Evolutionary conservation across 2,797 vertebrate genomes (phyloP).

Genomic region (Cossypha caffra): DNA sequence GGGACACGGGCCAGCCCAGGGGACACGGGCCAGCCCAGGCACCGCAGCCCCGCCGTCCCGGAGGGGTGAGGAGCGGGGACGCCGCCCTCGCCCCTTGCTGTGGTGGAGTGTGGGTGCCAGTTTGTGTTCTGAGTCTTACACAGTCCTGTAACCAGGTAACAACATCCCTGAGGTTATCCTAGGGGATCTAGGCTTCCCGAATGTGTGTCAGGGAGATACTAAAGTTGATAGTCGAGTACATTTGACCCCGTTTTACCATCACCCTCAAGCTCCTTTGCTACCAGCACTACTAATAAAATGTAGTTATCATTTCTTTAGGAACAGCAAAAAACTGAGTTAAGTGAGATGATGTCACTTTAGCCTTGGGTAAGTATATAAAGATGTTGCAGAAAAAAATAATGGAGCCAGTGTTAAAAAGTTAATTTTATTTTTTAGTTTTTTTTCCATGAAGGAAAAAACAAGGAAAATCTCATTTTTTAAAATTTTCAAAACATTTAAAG

Average conservation of each 20-base stretch:
- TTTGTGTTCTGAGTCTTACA: neutral
- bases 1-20: too few species aligned
- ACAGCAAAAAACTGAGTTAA: neutral
- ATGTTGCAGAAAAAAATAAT: neutral
- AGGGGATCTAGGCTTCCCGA: neutral
- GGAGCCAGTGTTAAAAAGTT: neutral
- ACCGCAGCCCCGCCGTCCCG: neutral
- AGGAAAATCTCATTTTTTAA: fast-evolving
- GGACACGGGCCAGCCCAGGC: neutral
- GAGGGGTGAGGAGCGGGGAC: neutral
- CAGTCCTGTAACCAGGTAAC: fast-evolving
- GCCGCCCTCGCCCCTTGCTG: neutral
- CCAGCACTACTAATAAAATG: fast-evolving
- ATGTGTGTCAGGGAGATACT: fast-evolving
- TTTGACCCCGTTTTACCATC: neutral
- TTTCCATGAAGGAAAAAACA: fast-evolving
- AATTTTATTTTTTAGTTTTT: too few species aligned
- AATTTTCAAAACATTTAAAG: neutral
- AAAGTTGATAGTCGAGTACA: fast-evolving
- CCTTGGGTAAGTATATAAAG: neutral
- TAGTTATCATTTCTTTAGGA: neutral
- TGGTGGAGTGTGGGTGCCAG: fast-evolving
- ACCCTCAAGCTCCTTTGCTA: neutral
- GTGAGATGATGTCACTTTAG: neutral
- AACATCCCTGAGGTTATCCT: neutral